phyloP scores from a whole-genome alignment of 2,797 vertebrate genomes.

The Vultur gryphus region DNA sequence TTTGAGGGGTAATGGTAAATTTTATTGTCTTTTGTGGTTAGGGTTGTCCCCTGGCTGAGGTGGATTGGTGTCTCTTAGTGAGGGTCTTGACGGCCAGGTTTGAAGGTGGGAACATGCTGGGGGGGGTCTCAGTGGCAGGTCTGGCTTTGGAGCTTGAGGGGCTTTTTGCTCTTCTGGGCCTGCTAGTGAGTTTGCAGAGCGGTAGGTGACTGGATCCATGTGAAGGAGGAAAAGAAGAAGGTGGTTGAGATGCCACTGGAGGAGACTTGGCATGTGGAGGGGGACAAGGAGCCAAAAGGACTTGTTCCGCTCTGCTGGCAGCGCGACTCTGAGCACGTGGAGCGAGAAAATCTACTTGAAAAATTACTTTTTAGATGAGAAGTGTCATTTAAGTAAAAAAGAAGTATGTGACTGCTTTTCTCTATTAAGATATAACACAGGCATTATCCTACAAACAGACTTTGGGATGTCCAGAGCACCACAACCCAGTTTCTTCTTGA shows the following conservation, averaged over 20 bases:
- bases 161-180: not conserved
- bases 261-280: not conserved
- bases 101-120: not conserved
- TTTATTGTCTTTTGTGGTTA: not conserved
- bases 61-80: not conserved
- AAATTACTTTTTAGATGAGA: slow-evolving; percentile 9
- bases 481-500: not conserved
- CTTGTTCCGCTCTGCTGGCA: slow-evolving; percentile 31
- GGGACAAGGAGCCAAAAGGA: not conserved
- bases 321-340: not conserved
- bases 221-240: not conserved
- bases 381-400: not conserved
- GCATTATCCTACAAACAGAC: not conserved
- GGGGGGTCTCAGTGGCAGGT: not conserved
- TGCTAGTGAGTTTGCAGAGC: not conserved
- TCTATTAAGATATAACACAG: not conserved
- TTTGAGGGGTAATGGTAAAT: accelerated
- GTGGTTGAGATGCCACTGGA: not conserved
- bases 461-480: not conserved
- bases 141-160: not conserved
- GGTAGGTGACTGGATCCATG: not conserved
- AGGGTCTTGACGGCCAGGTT: too few relatives aligned
- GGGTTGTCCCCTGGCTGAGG: accelerated
- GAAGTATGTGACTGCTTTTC: not conserved
- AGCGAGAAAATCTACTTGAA: not conserved